Base-by-base conservation (phyloP, 2,113 vertebrate species). In the Peromyscus californicus region DNA sequence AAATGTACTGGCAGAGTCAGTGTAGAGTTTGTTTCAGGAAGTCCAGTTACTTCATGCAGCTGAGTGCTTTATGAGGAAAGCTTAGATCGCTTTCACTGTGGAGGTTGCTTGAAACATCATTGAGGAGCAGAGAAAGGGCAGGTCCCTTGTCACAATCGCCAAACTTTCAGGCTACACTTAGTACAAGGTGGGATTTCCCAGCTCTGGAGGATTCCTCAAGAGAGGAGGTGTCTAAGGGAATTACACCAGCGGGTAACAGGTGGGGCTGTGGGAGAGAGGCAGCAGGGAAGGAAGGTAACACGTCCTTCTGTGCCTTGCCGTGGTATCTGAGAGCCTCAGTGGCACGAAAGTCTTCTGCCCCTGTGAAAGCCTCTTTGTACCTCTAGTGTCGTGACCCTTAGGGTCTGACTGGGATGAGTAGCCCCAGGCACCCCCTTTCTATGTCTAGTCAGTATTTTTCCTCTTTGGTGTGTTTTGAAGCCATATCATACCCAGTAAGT, bases 381-480 rank as follows among this genome's bases (percentile, higher is more conserved):
- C 97, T 97, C 96, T 96, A 91, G 95, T 96, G 97, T 97, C n/a
- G 1, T n/a, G 97, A 83, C 96, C 97, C 93, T 95, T 98, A 74
- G 90, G 90, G 93, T 83, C 96, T 95, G 75, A 95, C 75, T 67
- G 94, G 75, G 24, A 29, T 63, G 42, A 96, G 83, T 95, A 89
- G 88, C 97, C 97, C 97, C 96, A 86, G 0, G 0, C 26, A 92
- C 80, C 95, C 87, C 78, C 94, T 93, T 96, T 96, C 93, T 97
- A 89, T 90, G 97, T 98, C 98, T 97, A 93, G 95, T 98, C 96
- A 79, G 48, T 98, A 97, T 97, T 98, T 97, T 86, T 97, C 97
- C 97, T 96, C 94, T 94, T 97, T 91, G 94, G 91, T 98, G 92
- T 98, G 97, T 98, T 95, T 97, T 97, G 97, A 98, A 98, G 97